Conservation (phyloP, 2,797 vertebrate species). For the Xyrichtys novacula region DNA sequence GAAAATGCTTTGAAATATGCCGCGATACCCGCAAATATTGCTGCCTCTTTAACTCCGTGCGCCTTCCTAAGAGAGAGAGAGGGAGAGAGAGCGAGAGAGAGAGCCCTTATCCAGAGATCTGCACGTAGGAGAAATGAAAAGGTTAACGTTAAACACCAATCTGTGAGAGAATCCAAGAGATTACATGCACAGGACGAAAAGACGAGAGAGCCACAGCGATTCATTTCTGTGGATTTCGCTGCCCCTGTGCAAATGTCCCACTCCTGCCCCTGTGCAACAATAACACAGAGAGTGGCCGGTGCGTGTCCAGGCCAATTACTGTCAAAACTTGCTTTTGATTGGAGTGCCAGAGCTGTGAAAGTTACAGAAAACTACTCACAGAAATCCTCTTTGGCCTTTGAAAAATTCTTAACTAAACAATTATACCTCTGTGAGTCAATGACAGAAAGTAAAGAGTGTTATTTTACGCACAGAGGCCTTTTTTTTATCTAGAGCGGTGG, state of each 20-base stretch:
- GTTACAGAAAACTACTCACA: constrained; percentile 13
- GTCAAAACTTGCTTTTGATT: constrained; percentile 54
- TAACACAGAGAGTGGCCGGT: constrained; percentile 52
- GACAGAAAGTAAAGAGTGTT: background rate
- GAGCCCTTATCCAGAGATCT: constrained; percentile 35
- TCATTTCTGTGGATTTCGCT: constrained; percentile 48
- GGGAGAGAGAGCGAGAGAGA: too few relatives aligned
- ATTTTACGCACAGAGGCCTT: background rate
- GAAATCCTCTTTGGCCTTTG: background rate
- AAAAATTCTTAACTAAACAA: background rate
- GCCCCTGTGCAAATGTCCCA: constrained; percentile 59
- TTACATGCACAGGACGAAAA: constrained; percentile 39
- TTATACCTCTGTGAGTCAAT: background rate
- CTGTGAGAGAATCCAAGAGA: constrained; percentile 28
- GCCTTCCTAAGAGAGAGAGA: constrained; percentile 66
- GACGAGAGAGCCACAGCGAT: constrained; percentile 38
- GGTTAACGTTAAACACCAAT: constrained; percentile 51
- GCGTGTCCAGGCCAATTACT: constrained; percentile 68
- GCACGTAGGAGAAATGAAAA: constrained; percentile 21
- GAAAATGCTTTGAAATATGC: constrained; percentile 97
- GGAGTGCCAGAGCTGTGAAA: constrained; percentile 40
- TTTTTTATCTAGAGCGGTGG: too few relatives aligned
- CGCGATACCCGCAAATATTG: constrained; percentile 86
- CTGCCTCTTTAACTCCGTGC: constrained; percentile 77
- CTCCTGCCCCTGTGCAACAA: constrained; percentile 52